These are phyloP conservation scores for Tholera decimalis DNA, from an alignment of 2,888 invertebrate genomes.

Conservation along the genomic window DNA sequence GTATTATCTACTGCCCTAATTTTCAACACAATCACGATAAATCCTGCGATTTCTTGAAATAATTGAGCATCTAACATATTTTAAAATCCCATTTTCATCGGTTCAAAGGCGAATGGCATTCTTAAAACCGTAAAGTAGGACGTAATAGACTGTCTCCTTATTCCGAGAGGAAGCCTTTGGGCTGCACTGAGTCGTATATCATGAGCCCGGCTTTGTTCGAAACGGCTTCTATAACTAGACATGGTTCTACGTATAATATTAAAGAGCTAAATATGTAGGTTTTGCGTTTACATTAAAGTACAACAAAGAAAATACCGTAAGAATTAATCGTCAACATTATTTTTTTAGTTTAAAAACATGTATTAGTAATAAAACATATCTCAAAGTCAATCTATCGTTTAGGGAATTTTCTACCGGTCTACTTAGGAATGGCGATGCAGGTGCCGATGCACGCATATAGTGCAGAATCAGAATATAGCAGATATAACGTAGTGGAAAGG, in stretches of 20 bases:
- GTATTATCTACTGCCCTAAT: too few species aligned
- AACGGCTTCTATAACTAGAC: slow-evolving; percentile 44
- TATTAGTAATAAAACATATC: too few species aligned
- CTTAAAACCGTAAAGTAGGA: slow-evolving; percentile 13
- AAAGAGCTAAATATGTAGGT: slow-evolving; percentile 2
- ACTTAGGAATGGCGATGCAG: too few species aligned
- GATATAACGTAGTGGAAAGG: not conserved
- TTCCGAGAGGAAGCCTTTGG: slow-evolving; percentile 54
- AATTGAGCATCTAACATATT: too few species aligned
- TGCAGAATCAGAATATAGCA: not conserved
- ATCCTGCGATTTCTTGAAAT: too few species aligned
- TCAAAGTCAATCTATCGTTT: too few species aligned
- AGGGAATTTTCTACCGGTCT: not conserved
- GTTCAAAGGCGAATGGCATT: slow-evolving; percentile 17
- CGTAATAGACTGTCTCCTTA: slow-evolving; percentile 47
- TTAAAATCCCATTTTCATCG: slow-evolving; percentile 8
- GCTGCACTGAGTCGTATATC: slow-evolving; percentile 49
- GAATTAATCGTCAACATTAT: not conserved
- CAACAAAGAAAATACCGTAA: not conserved
- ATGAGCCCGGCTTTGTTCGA: slow-evolving; percentile 38
- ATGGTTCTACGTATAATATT: slow-evolving; percentile 18
- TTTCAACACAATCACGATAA: too few species aligned
- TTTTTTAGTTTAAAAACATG: too few species aligned
- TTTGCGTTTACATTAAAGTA: not conserved
- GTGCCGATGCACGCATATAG: too few species aligned